Evolutionary conservation across 1,140 invertebrate genomes (phyloP).

Genomic region (Babylonia areolata): DNA sequence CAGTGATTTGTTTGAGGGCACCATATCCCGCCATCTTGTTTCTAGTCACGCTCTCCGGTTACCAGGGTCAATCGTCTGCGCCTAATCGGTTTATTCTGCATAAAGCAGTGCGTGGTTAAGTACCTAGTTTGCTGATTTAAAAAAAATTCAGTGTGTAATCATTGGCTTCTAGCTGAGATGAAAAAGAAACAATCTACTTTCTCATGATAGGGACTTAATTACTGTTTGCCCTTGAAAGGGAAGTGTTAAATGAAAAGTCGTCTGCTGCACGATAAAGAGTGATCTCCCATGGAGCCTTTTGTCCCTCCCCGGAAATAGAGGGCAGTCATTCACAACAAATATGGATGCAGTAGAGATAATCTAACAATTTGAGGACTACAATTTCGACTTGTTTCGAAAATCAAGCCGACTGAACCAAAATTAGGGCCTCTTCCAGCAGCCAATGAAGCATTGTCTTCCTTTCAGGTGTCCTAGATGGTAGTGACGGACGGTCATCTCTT

Average conservation of each 20-base stretch:
- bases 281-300: not conserved
- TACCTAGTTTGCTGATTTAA: not conserved
- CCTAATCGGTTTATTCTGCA: not conserved
- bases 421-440: not conserved
- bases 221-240: not conserved
- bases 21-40: constrained; percentile 49
- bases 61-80: constrained; percentile 40
- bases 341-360: constrained; percentile 24
- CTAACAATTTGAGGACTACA: not conserved
- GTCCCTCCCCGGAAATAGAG: constrained; percentile 31
- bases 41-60: constrained; percentile 49
- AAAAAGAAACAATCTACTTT: not conserved
- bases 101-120: not conserved
- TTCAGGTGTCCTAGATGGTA: constrained; percentile 59
- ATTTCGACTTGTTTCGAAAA: constrained; percentile 4
- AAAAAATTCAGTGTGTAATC: not conserved
- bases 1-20: constrained; percentile 8
- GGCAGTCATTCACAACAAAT: constrained; percentile 21
- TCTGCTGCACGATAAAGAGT: constrained; percentile 16
- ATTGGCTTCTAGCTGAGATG: not conserved
- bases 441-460: not conserved
- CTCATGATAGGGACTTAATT: not conserved
- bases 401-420: not conserved
- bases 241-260: not conserved
- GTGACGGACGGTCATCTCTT: constrained; percentile 68